Conservation (phyloP, 1,140 invertebrate genomes). For the Drosophila watanabei region DNA sequence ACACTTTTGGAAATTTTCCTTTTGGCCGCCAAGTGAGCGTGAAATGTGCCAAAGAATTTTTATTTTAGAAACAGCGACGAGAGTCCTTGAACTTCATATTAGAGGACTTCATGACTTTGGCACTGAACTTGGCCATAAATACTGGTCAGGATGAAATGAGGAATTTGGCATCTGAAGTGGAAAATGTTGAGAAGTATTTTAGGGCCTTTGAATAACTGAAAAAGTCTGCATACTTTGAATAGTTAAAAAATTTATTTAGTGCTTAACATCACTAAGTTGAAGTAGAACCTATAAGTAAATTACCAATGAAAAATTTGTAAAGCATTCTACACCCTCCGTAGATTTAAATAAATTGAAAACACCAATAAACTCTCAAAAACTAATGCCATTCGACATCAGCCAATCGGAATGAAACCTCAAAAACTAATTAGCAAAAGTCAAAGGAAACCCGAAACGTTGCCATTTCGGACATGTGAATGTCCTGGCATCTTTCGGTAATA, state of each 20-base stretch:
- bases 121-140: slow-evolving; percentile 55
- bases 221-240: neutral
- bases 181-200: slow-evolving; percentile 13
- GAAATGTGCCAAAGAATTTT: slow-evolving; percentile 64
- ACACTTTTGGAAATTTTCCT: slow-evolving; percentile 35
- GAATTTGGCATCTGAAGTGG: slow-evolving; percentile 34
- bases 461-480: slow-evolving; percentile 22
- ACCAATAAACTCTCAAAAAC: slow-evolving; percentile 13
- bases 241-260: slow-evolving; percentile 13
- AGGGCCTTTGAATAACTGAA: slow-evolving; percentile 7
- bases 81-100: slow-evolving; percentile 58
- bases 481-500: slow-evolving; percentile 29
- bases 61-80: slow-evolving; percentile 30
- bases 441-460: slow-evolving; percentile 31
- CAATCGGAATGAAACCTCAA: slow-evolving; percentile 56
- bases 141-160: slow-evolving; percentile 14
- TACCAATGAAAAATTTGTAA: neutral
- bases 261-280: neutral
- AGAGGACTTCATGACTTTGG: slow-evolving; percentile 49
- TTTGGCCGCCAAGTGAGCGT: slow-evolving; percentile 60
- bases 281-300: neutral
- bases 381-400: slow-evolving; percentile 17
- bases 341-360: slow-evolving; percentile 6
- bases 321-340: too few species aligned
- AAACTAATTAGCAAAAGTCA: slow-evolving; percentile 70